phyloP scores from a whole-genome alignment of 2,113 vertebrate genomes.

The Pristiophorus japonicus region DNA sequence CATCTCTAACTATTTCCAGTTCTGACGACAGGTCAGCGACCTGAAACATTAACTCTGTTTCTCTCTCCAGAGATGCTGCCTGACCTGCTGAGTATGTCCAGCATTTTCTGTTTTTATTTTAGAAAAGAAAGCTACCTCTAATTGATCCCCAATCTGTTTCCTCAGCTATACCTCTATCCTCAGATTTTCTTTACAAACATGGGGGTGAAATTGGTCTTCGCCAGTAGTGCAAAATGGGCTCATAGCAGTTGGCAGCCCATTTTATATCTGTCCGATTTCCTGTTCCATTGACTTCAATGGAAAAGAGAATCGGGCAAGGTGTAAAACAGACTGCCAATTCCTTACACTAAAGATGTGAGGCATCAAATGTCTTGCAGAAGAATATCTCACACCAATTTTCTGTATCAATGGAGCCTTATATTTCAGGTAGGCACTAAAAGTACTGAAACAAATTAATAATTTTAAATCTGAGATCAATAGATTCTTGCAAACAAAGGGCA shows the following conservation, averaged over 20 bases:
- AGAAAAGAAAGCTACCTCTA: not conserved
- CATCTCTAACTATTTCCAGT: no score
- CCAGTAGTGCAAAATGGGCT: not conserved
- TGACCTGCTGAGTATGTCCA: no score
- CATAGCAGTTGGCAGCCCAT: not conserved
- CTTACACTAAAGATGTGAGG: not conserved
- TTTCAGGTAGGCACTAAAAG: not conserved
- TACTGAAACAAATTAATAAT: not conserved
- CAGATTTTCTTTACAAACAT: not conserved
- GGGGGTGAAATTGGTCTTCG: not conserved
- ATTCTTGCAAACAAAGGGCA: not conserved
- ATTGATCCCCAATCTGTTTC: not conserved
- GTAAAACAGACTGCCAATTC: not conserved
- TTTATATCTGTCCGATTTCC: not conserved
- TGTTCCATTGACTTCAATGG: not conserved
- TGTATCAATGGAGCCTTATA: not conserved
- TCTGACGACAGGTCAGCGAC: no score
- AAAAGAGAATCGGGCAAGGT: not conserved
- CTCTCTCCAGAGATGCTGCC: no score
- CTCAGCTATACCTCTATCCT: no score
- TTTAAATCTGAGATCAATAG: not conserved
- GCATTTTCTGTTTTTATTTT: no score
- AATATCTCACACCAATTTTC: not conserved
- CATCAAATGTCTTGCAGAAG: not conserved
- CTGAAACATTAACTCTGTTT: no score